A percentile compares a stretch with the other conserved stretches of the same genome.
These are phyloP conservation scores for Trichopoda pennipes DNA, from an alignment of 2,888 invertebrate genomes.

Conservation along the genomic window DNA sequence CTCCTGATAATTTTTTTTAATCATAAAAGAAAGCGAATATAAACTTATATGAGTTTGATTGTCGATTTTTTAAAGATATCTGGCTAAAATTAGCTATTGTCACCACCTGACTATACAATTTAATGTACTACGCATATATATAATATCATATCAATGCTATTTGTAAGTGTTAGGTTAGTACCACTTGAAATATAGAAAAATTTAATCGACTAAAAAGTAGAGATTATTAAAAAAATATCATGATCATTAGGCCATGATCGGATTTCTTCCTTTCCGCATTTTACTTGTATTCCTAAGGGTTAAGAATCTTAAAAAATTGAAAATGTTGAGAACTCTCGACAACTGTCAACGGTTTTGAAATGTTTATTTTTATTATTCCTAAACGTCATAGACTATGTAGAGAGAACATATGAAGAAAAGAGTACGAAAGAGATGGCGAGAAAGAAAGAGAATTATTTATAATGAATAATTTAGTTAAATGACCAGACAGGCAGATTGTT, in stretches of 20 bases:
- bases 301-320: constrained; percentile 31
- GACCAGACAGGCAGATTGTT: constrained; percentile 40
- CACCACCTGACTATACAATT: too few species aligned
- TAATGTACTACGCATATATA: too few species aligned
- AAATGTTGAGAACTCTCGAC: constrained; percentile 10
- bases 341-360: constrained; percentile 49
- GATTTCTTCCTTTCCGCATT: not conserved
- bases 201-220: too few species aligned
- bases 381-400: not conserved
- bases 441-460: constrained; percentile 35
- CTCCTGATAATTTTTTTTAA: too few species aligned
- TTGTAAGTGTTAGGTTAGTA: too few species aligned
- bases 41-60: too few species aligned
- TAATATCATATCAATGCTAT: too few species aligned
- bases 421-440: not conserved
- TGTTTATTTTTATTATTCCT: constrained; percentile 24
- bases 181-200: too few species aligned
- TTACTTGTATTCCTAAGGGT: constrained; percentile 3
- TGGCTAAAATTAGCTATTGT: too few species aligned
- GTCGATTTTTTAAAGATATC: too few species aligned
- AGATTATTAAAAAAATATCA: too few species aligned
- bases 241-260: not conserved
- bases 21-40: too few species aligned
- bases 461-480: constrained; percentile 20
- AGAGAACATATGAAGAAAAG: not conserved